These are phyloP conservation scores for Mercenaria mercenaria DNA, from an alignment of 1,140 invertebrate species.

Conservation along the genomic window DNA sequence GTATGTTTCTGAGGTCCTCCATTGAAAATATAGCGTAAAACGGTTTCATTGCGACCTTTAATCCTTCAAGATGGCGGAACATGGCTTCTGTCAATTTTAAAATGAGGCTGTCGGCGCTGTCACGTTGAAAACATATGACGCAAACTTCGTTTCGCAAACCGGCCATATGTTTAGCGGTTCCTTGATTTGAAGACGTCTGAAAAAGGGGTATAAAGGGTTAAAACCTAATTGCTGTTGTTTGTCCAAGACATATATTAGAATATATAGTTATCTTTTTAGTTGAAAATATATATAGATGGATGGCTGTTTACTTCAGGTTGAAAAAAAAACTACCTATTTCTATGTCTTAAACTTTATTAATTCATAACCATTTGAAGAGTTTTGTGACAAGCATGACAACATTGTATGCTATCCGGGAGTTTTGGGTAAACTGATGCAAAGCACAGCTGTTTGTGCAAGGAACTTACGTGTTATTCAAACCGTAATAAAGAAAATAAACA, in stretches of 20 bases:
- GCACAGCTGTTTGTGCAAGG: no score
- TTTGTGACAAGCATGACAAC: no score
- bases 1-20: conserved; percentile 71
- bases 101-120: conserved; percentile 44
- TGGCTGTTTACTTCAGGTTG: no score
- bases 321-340: no score
- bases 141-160: conserved; percentile 46
- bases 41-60: conserved; percentile 65
- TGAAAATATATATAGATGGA: neutral
- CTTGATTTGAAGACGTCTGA: conserved; percentile 37
- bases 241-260: no score
- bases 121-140: conserved; percentile 54
- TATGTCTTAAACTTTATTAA: neutral
- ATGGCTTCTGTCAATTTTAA: conserved; percentile 65
- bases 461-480: no score
- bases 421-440: no score
- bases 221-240: no score
- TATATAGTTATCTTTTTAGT: no score
- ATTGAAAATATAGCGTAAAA: conserved; percentile 70
- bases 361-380: neutral
- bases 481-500: no score
- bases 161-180: conserved; percentile 38
- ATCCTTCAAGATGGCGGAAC: conserved; percentile 72
- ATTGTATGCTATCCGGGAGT: no score
- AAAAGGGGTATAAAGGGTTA: neutral